phyloP scores from a whole-genome alignment of 2,113 vertebrate genomes.

The Callithrix jacchus region DNA sequence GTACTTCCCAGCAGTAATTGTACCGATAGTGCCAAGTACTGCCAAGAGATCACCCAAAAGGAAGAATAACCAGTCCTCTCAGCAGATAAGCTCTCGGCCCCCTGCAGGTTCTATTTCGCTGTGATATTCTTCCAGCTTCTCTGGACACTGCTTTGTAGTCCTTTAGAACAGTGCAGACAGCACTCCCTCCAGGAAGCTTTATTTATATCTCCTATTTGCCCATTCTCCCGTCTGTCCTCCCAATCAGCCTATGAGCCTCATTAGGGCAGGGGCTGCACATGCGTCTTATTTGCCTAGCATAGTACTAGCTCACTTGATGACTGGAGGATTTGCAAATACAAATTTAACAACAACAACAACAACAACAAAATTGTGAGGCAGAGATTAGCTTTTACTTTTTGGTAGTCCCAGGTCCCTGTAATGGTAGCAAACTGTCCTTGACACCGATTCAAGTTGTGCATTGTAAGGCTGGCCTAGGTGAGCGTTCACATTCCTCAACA shows the following conservation, averaged over 20 bases:
- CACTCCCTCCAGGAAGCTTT: not conserved
- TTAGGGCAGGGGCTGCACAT: not conserved
- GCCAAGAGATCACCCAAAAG: not conserved
- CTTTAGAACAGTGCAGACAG: not conserved
- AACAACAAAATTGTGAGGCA: not conserved
- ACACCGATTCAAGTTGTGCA: not conserved
- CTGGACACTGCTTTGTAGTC: not conserved
- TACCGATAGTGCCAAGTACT: not conserved
- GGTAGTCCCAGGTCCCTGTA: not conserved
- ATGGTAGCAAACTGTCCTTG: not conserved
- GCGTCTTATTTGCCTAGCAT: not conserved
- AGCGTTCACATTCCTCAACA: not conserved
- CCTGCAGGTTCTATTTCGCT: not conserved
- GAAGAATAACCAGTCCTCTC: not conserved
- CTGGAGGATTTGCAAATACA: not conserved
- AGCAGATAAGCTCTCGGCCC: not conserved
- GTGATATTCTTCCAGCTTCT: not conserved
- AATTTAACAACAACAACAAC: not conserved
- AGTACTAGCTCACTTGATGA: not conserved
- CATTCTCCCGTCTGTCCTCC: not conserved
- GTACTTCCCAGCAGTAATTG: no score
- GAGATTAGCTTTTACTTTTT: not conserved
- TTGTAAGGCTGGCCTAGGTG: not conserved
- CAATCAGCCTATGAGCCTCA: not conserved
- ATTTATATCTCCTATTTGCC: not conserved